Conservation (phyloP, 2,113 vertebrate genomes). For the Salvelinus fontinalis region DNA sequence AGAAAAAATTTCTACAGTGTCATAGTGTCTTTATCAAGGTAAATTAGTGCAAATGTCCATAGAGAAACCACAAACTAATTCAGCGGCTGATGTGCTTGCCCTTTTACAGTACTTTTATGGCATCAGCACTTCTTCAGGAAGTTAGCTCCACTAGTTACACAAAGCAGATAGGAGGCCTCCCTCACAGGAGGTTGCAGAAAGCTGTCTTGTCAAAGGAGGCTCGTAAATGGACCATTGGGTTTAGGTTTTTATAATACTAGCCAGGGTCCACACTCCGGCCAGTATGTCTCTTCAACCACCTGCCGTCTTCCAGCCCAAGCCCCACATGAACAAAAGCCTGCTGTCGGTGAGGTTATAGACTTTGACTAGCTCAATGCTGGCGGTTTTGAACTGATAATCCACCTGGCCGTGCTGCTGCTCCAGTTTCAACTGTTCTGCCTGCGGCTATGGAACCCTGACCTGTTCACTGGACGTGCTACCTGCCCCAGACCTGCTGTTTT, state of each 20-base stretch:
- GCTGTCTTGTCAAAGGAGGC: slow-evolving; percentile 27
- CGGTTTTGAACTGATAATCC: neutral
- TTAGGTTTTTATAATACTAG: slow-evolving; percentile 40
- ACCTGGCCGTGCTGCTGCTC: too few relatives aligned
- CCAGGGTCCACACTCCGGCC: neutral
- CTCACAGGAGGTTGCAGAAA: slow-evolving; percentile 42
- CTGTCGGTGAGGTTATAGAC: slow-evolving; percentile 32
- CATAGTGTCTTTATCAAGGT: neutral
- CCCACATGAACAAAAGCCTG: slow-evolving; percentile 32
- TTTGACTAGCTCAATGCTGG: neutral
- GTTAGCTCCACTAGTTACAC: slow-evolving; percentile 10
- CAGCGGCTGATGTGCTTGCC: slow-evolving; percentile 11
- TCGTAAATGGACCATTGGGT: slow-evolving; percentile 41
- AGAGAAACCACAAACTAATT: neutral
- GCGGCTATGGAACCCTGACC: too few relatives aligned
- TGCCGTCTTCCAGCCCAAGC: slow-evolving; percentile 44
- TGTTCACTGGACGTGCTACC: too few relatives aligned
- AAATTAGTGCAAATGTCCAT: neutral
- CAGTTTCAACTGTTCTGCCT: too few relatives aligned
- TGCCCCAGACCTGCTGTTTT: too few relatives aligned
- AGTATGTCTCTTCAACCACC: slow-evolving; percentile 38
- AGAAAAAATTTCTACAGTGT: neutral
- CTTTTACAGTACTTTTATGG: slow-evolving; percentile 38
- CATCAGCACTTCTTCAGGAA: slow-evolving; percentile 40
- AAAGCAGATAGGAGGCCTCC: slow-evolving; percentile 17